Base-by-base conservation (phyloP, 2,113 vertebrate species). In the Phaethon lepturus region DNA sequence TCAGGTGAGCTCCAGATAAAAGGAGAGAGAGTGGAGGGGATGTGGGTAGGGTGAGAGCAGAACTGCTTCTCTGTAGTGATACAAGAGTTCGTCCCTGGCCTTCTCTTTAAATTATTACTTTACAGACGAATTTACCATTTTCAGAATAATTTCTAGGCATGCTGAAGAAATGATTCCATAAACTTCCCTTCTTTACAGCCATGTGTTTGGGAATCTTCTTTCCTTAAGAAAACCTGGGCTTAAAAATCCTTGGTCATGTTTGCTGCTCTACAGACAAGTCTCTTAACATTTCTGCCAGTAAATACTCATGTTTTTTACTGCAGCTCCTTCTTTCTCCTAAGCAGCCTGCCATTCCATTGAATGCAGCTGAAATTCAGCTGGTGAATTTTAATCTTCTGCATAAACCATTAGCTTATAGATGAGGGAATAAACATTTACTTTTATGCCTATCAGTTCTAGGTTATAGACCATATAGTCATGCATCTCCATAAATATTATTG, bases 1-100 rank as follows among this genome's bases (percentile, higher is more conserved):
- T 67, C 19, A 55, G 63, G 33, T 74, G 66, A 83, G 72, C 42
- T 84, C 60, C 73, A 84, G 67, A 23, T 52, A 55, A 82, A 85
- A 40, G 31, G 19, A 86, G 28, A 22, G 7, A 52, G 6, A 1
- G 0, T 38, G 10, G 14, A 15, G 45, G 24, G 42, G 16, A 29
- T 0, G 0, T n/a, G 33, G 26, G 13, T 31, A 62, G 26, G 5
- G 14, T 13, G 8, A 38, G 42, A 78, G 35, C 3, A 6, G 7
- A 80, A 42, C 20, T 71, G 12, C 28, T 81, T 75, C 13, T 12
- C 26, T 62, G 10, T 44, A 69, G 45, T 19, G 42, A 47, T 28
- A 28, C 22, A 80, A 50, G 59, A 53, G 33, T 31, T 84, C 63
- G 33, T 60, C 15, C 20, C 10, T 22, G 28, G 15, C 6, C 31